Conservation (phyloP, 2,113 vertebrate species). For the Tichodroma muraria region DNA sequence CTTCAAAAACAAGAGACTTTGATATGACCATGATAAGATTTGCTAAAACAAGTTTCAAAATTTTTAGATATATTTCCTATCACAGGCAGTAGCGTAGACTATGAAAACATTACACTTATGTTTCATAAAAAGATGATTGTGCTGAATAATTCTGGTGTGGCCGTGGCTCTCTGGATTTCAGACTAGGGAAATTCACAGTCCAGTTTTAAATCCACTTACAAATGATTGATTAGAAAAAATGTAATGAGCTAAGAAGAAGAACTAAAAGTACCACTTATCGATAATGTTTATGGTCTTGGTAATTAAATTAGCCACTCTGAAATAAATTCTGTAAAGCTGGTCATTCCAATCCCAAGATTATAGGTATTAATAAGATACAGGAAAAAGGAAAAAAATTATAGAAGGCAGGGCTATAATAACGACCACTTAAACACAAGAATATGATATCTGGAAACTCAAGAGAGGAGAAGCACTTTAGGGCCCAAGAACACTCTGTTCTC, state of each 20-base stretch:
- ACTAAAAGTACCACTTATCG: slow-evolving; percentile 24
- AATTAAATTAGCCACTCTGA: slow-evolving; percentile 29
- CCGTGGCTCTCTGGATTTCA: neutral
- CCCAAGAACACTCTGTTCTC: neutral
- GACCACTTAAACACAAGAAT: neutral
- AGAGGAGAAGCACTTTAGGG: neutral
- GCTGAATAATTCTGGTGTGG: slow-evolving; percentile 55
- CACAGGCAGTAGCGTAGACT: slow-evolving; percentile 41
- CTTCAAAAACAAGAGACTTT: slow-evolving; percentile 66
- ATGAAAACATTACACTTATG: slow-evolving; percentile 58
- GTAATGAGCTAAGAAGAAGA: slow-evolving; percentile 6
- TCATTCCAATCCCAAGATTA: neutral
- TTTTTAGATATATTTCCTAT: slow-evolving; percentile 60
- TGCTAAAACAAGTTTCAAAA: slow-evolving; percentile 64
- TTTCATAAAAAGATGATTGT: slow-evolving; percentile 43
- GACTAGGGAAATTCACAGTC: neutral
- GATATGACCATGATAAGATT: slow-evolving; percentile 64
- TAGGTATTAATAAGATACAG: neutral
- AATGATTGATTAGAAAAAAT: slow-evolving; percentile 29
- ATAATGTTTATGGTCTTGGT: slow-evolving; percentile 16
- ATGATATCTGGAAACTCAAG: neutral
- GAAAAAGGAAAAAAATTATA: neutral
- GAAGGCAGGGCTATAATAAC: neutral
- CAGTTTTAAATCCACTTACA: slow-evolving; percentile 14
- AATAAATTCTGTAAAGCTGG: slow-evolving; percentile 23